Conservation (phyloP, 2,888 invertebrate genomes). For the Acanthosepion pharaonis region DNA sequence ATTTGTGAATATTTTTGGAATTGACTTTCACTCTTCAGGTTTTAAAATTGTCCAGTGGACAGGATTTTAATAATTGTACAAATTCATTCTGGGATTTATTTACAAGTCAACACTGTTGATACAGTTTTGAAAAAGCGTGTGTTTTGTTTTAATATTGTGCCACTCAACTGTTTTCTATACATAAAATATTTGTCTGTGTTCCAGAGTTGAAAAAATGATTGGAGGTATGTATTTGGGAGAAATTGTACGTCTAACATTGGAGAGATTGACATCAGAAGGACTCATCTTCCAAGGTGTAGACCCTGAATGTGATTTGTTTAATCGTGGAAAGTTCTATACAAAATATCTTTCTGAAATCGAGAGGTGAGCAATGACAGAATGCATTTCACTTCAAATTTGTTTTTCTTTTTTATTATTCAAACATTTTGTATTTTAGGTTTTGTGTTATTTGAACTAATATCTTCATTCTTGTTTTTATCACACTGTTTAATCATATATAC, state of each 20-base stretch:
- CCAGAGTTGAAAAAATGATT: constrained; percentile 94
- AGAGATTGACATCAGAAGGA: constrained; percentile 80
- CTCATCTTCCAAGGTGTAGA: constrained; percentile 87
- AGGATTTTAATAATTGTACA: too few relatives aligned
- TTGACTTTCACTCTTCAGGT: too few relatives aligned
- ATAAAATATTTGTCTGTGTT: not conserved
- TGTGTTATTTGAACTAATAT: too few relatives aligned
- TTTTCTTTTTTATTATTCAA: not conserved
- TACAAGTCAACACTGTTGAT: too few relatives aligned
- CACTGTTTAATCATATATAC: too few relatives aligned
- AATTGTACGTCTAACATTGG: constrained; percentile 86
- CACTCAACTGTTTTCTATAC: too few relatives aligned
- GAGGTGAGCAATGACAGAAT: constrained; percentile 75
- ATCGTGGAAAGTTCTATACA: constrained; percentile 90
- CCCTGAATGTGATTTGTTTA: constrained; percentile 82
- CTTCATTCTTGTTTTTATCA: too few relatives aligned
- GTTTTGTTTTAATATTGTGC: too few relatives aligned
- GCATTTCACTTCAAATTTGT: not conserved
- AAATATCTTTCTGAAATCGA: constrained; percentile 98
- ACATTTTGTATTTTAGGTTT: not conserved
- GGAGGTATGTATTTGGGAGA: constrained; percentile 99
- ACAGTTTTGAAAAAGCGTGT: too few relatives aligned
- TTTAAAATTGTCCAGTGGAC: too few relatives aligned
- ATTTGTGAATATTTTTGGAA: too few relatives aligned
- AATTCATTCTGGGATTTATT: too few relatives aligned